These are phyloP conservation scores for Cisticola juncidis DNA, from an alignment of 2,113 vertebrate species.

Conservation along the genomic window DNA sequence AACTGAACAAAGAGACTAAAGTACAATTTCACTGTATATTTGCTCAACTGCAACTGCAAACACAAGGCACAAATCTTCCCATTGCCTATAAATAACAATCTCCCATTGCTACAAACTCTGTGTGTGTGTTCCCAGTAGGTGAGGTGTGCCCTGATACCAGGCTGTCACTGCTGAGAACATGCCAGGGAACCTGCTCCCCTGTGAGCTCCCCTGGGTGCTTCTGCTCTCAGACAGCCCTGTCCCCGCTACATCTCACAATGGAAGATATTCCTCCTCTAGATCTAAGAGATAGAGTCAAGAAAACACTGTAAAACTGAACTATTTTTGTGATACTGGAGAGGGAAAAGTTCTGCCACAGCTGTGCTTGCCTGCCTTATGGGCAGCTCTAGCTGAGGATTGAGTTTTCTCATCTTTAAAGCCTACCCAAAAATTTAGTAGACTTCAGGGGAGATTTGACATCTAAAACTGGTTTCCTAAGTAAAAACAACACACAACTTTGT, in stretches of 20 bases:
- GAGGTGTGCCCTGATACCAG: background rate
- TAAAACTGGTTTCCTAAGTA: background rate
- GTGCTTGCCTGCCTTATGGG: background rate
- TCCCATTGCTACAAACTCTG: background rate
- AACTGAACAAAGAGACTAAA: background rate
- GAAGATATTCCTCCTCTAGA: background rate
- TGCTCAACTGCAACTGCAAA: background rate
- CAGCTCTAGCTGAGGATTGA: background rate
- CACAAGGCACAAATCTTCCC: background rate
- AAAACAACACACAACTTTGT: background rate
- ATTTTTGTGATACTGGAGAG: accelerated
- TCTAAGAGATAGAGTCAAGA: background rate
- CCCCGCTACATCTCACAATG: accelerated
- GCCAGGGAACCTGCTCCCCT: background rate
- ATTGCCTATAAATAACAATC: background rate
- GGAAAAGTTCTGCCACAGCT: background rate
- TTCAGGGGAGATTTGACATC: background rate
- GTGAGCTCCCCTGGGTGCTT: accelerated
- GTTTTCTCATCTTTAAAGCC: background rate
- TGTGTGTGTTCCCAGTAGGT: background rate
- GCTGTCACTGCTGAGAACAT: background rate
- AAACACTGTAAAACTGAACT: background rate
- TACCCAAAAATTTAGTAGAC: background rate
- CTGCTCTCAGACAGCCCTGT: background rate
- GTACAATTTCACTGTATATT: background rate